phyloP scores from a whole-genome alignment of 2,113 vertebrate species.

The Cranoglanis bouderius region DNA sequence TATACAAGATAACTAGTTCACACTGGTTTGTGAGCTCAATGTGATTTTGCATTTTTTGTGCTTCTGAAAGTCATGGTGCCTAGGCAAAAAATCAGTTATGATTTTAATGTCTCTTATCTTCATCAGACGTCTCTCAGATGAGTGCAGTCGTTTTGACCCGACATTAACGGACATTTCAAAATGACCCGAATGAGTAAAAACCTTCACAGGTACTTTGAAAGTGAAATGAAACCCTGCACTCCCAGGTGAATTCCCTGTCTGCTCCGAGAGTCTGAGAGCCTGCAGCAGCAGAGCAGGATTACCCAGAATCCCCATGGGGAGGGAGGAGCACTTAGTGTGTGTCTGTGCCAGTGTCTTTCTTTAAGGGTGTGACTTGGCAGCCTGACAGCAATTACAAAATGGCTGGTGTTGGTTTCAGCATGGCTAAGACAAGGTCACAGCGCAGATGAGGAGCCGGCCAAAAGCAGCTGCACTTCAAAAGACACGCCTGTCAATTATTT shows the following conservation, averaged over 20 bases:
- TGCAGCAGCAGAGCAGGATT: slow-evolving; percentile 53
- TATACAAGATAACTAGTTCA: not conserved
- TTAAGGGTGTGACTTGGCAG: slow-evolving; percentile 75
- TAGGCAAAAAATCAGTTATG: not conserved
- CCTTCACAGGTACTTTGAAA: slow-evolving; percentile 39
- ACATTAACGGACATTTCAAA: not conserved
- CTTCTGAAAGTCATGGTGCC: not conserved
- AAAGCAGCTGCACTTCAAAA: slow-evolving; percentile 73
- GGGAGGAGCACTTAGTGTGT: slow-evolving; percentile 51
- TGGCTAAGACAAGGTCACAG: slow-evolving; percentile 75
- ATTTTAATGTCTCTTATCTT: not conserved
- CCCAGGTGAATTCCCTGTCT: slow-evolving; percentile 46
- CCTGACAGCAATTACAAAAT: slow-evolving; percentile 71
- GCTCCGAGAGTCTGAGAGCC: slow-evolving; percentile 26
- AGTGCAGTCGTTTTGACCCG: not conserved
- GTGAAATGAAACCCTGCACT: slow-evolving; percentile 44
- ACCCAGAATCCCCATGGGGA: slow-evolving; percentile 61
- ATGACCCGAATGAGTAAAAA: slow-evolving; percentile 4
- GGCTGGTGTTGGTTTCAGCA: slow-evolving; percentile 73
- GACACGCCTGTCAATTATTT: slow-evolving; percentile 76
- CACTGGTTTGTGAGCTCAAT: not conserved
- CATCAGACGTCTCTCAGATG: too few species aligned
- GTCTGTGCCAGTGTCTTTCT: slow-evolving; percentile 40
- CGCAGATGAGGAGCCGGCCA: slow-evolving; percentile 69
- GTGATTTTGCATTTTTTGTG: not conserved